A percentile compares a stretch with the other conserved stretches of the same genome.
phyloP scores from a whole-genome alignment of 2,113 vertebrate species.

The Hymenochirus boettgeri region DNA sequence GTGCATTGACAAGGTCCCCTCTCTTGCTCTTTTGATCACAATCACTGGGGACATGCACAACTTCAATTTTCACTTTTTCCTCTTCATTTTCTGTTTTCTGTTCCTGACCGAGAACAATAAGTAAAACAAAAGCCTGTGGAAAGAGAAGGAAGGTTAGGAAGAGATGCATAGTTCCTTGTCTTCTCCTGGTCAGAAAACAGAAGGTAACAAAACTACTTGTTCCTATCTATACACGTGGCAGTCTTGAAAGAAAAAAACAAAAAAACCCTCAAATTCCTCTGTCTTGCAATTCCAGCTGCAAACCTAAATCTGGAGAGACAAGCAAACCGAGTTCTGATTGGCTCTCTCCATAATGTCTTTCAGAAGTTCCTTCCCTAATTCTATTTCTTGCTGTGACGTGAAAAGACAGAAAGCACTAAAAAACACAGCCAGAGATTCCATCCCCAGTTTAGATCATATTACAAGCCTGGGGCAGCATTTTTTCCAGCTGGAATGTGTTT shows the following conservation, averaged over 20 bases:
- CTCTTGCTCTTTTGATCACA: constrained; percentile 77
- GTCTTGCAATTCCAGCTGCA: constrained; percentile 6
- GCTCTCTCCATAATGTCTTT: constrained; percentile 7
- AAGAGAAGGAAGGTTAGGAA: constrained; percentile 29
- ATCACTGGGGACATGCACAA: constrained; percentile 72
- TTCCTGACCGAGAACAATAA: constrained; percentile 25
- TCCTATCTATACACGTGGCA: constrained; percentile 72
- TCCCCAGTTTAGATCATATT: constrained; percentile 2
- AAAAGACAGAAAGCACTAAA: neutral
- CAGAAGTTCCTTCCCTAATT: neutral
- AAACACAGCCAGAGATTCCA: neutral
- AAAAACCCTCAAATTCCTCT: constrained; percentile 6
- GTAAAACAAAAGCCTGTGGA: constrained; percentile 45
- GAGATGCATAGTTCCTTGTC: constrained; percentile 37
- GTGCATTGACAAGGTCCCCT: constrained; percentile 85
- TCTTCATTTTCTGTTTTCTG: constrained; percentile 34
- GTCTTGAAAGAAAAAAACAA: constrained; percentile 35
- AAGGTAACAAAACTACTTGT: too few relatives aligned
- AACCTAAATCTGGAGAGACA: neutral
- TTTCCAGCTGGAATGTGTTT: neutral
- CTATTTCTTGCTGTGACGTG: neutral
- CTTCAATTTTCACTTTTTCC: constrained; percentile 73
- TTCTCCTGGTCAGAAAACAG: neutral
- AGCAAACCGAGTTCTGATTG: neutral
- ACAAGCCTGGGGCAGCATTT: constrained; percentile 5